Evolutionary conservation across 1,140 invertebrate genomes (phyloP).

Genomic region (Drosophila eugracilis): DNA sequence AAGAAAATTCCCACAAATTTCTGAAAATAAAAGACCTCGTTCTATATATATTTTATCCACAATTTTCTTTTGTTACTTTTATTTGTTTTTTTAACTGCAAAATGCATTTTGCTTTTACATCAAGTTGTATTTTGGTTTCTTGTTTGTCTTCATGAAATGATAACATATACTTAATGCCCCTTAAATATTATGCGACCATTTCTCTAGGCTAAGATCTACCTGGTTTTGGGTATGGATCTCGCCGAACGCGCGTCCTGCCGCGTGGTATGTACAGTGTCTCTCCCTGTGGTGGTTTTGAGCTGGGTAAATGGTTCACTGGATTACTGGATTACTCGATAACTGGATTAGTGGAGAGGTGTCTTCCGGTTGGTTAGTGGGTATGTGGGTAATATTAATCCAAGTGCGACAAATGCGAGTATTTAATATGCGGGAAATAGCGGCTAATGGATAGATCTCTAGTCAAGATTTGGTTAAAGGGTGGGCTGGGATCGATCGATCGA

Average conservation of each 20-base stretch:
- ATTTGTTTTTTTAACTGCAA: constrained; percentile 46
- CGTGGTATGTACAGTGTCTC: constrained; percentile 54
- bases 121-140: constrained; percentile 39
- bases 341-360: constrained; percentile 26
- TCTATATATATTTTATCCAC: constrained; percentile 71
- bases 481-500: constrained; percentile 29
- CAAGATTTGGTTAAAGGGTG: constrained; percentile 49
- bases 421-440: constrained; percentile 18
- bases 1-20: neutral
- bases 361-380: neutral
- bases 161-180: constrained; percentile 58
- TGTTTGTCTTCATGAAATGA: constrained; percentile 50
- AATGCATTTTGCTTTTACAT: constrained; percentile 69
- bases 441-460: constrained; percentile 36
- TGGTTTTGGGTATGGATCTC: constrained; percentile 18
- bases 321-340: constrained; percentile 1
- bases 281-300: constrained; percentile 24
- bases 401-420: constrained; percentile 10
- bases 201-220: constrained; percentile 44
- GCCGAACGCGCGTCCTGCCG: neutral
- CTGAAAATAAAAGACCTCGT: constrained; percentile 13
- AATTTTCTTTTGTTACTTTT: constrained; percentile 42
- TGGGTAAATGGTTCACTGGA: constrained; percentile 21
- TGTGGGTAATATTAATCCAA: constrained; percentile 4
- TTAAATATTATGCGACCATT: constrained; percentile 60